Evolutionary conservation across 2,113 vertebrate genomes (phyloP), one percentile per base, ranked within the genome.

Genomic region (Marmota monax): DNA sequence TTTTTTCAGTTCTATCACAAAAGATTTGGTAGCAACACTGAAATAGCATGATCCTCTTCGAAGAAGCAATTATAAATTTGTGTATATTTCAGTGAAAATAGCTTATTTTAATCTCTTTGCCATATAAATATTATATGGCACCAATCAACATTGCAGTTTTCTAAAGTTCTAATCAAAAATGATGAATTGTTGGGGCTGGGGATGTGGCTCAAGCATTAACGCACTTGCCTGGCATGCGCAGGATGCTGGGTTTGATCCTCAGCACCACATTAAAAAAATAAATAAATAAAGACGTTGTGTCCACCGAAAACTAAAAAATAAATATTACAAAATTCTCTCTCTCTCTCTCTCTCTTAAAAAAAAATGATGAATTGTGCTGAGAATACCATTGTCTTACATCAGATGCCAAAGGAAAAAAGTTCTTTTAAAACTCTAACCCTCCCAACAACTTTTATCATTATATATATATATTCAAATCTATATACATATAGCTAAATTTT

Each of bases 81-180:
- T 67, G 7, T 80, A 11, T 58, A 92, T 83, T 87, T 96, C 42
- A 61, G 18, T 67, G 29, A 34, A 85, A 17, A 1, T 84, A 8
- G 9, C 12, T 67, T 88, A 76, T 95, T 70, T 93, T 65, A 84
- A 86, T 67, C 42, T 95, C 25, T 27, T 87, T 65, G 67, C 27
- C 32, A 63, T 42, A 94, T 67, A 90, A 84, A 70, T 76, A 79
- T 76, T 20, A 95, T 23, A 76, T 3, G 34, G 37, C 1, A 92
- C 53, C 39, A 89, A 61, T 79, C 42, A 67, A 34, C n/a, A 69
- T 17, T 61, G 37, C 3, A 88, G 45, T 76, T 90, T 91, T 94
- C 67, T 95, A 22, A 95, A 83, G 10, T 51, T 88, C 65, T 80
- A 34, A 32, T 53, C 58, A 89, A 95, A 95, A 56, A 48, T 80